Conservation (phyloP, 2,888 invertebrate species). For the Ypsolopha scabrella region DNA sequence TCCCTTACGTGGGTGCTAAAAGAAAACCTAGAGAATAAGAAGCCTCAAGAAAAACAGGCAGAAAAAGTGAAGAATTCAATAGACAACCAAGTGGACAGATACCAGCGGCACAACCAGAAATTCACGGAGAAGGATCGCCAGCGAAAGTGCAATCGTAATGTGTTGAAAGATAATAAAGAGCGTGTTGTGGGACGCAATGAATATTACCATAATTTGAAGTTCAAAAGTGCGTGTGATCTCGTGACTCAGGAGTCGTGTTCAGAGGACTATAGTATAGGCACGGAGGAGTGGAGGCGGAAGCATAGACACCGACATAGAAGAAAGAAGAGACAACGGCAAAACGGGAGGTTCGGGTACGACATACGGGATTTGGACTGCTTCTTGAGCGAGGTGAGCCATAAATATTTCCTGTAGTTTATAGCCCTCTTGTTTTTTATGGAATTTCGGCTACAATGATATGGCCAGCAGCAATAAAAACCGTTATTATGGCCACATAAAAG, state of each 20-base stretch:
- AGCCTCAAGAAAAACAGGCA: conserved; percentile 25
- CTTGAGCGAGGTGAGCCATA: conserved; percentile 75
- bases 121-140: conserved; percentile 32
- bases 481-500: conserved; percentile 1
- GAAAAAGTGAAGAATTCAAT: conserved; percentile 23
- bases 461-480: conserved; percentile 1
- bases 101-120: conserved; percentile 24
- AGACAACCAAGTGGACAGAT: conserved; percentile 24
- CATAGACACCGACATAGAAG: conserved; percentile 61
- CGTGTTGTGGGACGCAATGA: conserved; percentile 56
- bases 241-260: conserved; percentile 41
- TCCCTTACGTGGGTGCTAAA: conserved; percentile 82
- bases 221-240: conserved; percentile 49
- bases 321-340: conserved; percentile 37
- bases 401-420: neutral
- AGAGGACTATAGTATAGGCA: conserved; percentile 42
- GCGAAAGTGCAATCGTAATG: neutral
- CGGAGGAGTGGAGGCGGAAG: conserved; percentile 54
- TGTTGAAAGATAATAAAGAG: conserved; percentile 15
- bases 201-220: conserved; percentile 57
- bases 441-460: neutral
- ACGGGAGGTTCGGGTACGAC: conserved; percentile 78
- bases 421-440: neutral
- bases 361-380: conserved; percentile 85
- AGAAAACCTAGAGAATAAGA: conserved; percentile 67